Base-by-base conservation (phyloP, 2,888 invertebrate genomes). In the Apamea monoglypha region DNA sequence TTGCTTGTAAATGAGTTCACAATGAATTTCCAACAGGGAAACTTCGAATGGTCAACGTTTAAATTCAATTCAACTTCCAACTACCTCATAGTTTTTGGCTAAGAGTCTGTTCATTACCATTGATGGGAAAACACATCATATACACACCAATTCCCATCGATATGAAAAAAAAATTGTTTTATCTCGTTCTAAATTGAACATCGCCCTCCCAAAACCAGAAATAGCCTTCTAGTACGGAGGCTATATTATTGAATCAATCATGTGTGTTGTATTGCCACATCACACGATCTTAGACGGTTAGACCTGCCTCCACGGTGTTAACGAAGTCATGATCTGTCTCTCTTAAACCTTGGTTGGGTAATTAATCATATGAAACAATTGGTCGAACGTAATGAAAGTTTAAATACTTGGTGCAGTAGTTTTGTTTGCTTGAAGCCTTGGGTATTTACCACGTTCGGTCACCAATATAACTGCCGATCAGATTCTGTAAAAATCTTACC, bases 361-460 rank as follows among this genome's bases (percentile, higher is more conserved):
- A 88, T 88, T 80, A 87, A 74, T 74, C 50, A 76, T 75, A 74
- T 63, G 1, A 72, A 74, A 68, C 80, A 71, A 70, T 81, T 56
- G 47, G 44, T 83, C 14, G 56, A 70, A 70, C 53, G 16, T 74
- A 69, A 74, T 36, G 71, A 79, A 79, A 75, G 47, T 70, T 44
- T 70, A 36, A 50, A 53, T 82, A 64, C 7, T 25, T 79, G 8
- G 16, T 63, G 32, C 1, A 7, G 6, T 29, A n/a, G 10, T 71
- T 63, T 70, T 67, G 44, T 56, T 61, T 44, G 14, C 5, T 50
- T 21, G 69, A 29, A 83, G 59, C 77, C 71, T 76, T 77, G 83
- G 25, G 29, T 66, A 12, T 47, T 18, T 56, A 36, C 32, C 47
- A 40, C 21, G 64, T 10, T 25, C 25, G 59, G 8, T 50, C 25